Evolutionary conservation across 2,888 invertebrate species (phyloP), one percentile per base, ranked within the genome.

Genomic region (Cryptus viduatorius): DNA sequence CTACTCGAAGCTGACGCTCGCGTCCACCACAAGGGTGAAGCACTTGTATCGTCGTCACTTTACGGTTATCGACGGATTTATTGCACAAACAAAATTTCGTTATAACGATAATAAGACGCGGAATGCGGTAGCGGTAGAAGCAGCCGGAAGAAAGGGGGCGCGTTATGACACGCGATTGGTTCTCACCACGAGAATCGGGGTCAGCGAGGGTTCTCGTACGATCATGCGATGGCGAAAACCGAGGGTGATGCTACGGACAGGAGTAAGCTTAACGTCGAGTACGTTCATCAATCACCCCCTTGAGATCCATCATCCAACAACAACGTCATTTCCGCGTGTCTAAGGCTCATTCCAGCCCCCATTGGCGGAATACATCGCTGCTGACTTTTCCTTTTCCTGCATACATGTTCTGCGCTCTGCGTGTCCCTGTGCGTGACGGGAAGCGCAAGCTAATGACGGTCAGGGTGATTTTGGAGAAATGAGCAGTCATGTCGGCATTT

Each of bases 251-350:
- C 44, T 46, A 77, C 68, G 61, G 29, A 75, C 71, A 77, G 73
- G 59, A 72, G 80, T 72, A 82, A 84, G 79, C 84, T 82, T 77
- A 84, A 87, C 68, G 83, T 37, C 68, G 83, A 73, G 84, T 77
- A 82, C 86, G 88, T 88, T 90, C 91, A 92, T 92, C 91, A 90
- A 92, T 92, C 91, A 90, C 86, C 85, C 87, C 83, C 85, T 83
- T 86, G 87, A 88, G 89, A 92, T 92, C 90, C 89, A 92, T 92
- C 92, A 92, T 92, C 90, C 89, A 92, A 92, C 92, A 90, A 88
- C 90, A 88, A 88, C 91, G 91, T 92, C 91, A 91, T 92, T 92
- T 92, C 92, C 92, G 91, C 87, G 89, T 88, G 90, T 90, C 90
- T 88, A 87, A 88, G 89, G 89, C 89, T 88, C 88, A 87, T 87